Evolutionary conservation across 2,888 invertebrate genomes (phyloP), one percentile per base, ranked within the genome.

Genomic region (Lasioglossum marginatum): DNA sequence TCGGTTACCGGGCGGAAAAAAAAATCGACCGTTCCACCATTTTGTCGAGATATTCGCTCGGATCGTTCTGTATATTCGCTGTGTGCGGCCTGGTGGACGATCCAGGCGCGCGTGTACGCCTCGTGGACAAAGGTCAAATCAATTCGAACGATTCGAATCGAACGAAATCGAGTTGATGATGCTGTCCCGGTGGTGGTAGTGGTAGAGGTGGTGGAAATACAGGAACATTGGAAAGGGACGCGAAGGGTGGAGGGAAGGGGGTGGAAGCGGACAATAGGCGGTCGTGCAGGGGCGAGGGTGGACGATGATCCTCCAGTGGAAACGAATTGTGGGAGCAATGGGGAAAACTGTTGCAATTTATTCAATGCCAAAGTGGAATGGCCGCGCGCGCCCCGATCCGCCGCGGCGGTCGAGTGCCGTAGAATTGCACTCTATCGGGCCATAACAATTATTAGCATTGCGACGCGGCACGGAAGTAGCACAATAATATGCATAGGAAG

Each of bases 361-460:
- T 92, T 91, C 89, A 92, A 92, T 87, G 91, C 86, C 78, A 88
- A 87, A 90, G 83, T 79, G 88, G 85, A 78, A 83, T 75, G 86
- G 72, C 79, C 76, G 75, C 23, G 70, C 48, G 16, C 27, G 63
- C 31, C 52, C 52, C 52, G 82, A 82, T 79, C 80, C 82, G 66
- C 27, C 60, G 60, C 63, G 27, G 78, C 83, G 82, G 78, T 80
- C 80, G 85, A 84, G 81, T 83, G 76, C 80, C 83, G 74, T 78
- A 83, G 87, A 86, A 91, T 91, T 87, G 89, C 86, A 88, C 93
- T 92, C 91, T 87, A 92, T 93, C 90, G 92, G 88, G 91, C 91
- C 88, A 92, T 94, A 93, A 94, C 93, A 93, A 93, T 94, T 93
- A 94, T 94, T 94, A 93, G 91, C 93, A 92, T 91, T 86, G 89